Evolutionary conservation across 2,113 vertebrate genomes (phyloP), one percentile per base, ranked within the genome.

Genomic region (Turdus rufiventris): DNA sequence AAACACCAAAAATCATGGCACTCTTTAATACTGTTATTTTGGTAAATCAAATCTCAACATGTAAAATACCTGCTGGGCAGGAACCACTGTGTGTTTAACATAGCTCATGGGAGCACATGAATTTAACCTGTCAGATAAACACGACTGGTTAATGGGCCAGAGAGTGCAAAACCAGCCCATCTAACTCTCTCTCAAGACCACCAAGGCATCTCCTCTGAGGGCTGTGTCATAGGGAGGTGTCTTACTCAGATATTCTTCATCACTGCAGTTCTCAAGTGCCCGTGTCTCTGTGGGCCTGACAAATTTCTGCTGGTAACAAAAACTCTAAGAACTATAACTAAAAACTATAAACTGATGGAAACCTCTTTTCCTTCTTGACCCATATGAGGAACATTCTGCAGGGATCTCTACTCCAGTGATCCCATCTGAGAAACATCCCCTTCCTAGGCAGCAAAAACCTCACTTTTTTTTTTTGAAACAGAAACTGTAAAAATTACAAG

Each of bases 1-100:
- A 63, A 85, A 77, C 48, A 70, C 6, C 34, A 36, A 36, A 74
- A 66, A 26, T 5, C 54, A 68, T 3, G 23, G 25, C 63, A 70
- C 34, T 81, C 14, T 78, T 89, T 88, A 95, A 79, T 45, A 79
- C 91, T 85, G 71, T 7, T 62, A 31, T 65, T 76, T 60, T 33
- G 58, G n/a, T 9, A 71, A 89, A 43, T 62, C 21, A 82, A 31
- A 82, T 21, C 47, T 70, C 78, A 85, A 17, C 61, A 45, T 0
- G 29, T 50, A 21, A 91, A 75, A 73, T 1, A 50, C 0, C 0
- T 70, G 81, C 71, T 34, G 51, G 47, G 70, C 85, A 82, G 84
- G 57, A 88, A 25, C 34, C 43, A 53, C 25, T 33, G 45, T 3
- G 6, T 42, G 33, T 2, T 21, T n/a, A 48, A 21, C 43, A 60